Evolutionary conservation across 2,797 vertebrate genomes (phyloP).

Genomic region (Pseudochromis fuscus): DNA sequence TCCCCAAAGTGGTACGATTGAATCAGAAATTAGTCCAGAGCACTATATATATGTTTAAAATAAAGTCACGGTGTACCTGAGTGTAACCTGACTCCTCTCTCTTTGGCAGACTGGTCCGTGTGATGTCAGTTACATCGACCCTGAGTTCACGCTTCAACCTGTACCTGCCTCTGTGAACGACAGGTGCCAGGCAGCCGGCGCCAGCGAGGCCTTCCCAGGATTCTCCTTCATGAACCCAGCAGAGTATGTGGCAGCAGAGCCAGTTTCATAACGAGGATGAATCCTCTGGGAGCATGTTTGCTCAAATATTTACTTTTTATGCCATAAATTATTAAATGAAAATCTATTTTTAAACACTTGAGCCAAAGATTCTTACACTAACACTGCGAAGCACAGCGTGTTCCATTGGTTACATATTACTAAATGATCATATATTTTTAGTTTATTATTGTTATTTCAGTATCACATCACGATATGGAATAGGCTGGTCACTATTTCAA

Average conservation of each 20-base stretch:
- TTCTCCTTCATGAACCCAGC: slow-evolving; percentile 81
- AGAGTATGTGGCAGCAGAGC: slow-evolving; percentile 47
- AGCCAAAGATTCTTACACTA: slow-evolving; percentile 11
- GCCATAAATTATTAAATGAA: slow-evolving; percentile 58
- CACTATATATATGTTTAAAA: neutral
- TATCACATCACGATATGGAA: slow-evolving; percentile 30
- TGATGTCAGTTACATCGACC: slow-evolving; percentile 84
- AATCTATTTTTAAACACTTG: slow-evolving; percentile 61
- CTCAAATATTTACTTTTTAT: slow-evolving; percentile 66
- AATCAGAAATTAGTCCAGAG: neutral
- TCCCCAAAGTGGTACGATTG: slow-evolving; percentile 82
- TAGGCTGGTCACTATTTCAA: slow-evolving; percentile 53
- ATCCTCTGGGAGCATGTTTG: slow-evolving; percentile 32
- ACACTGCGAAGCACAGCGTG: slow-evolving; percentile 8
- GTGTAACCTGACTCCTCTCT: slow-evolving; percentile 6
- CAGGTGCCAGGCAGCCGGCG: slow-evolving; percentile 38
- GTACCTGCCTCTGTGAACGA: slow-evolving; percentile 79
- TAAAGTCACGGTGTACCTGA: neutral
- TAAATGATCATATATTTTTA: slow-evolving; percentile 31
- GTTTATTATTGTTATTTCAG: slow-evolving; percentile 13
- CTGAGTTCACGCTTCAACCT: slow-evolving; percentile 82
- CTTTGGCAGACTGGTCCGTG: slow-evolving; percentile 77
- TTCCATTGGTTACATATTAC: slow-evolving; percentile 7
- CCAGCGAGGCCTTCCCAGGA: slow-evolving; percentile 75
- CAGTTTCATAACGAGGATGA: slow-evolving; percentile 47